A percentile compares a stretch with the other conserved stretches of the same genome.
phyloP scores from a whole-genome alignment of 2,113 vertebrate species.

The Dromaius novaehollandiae region DNA sequence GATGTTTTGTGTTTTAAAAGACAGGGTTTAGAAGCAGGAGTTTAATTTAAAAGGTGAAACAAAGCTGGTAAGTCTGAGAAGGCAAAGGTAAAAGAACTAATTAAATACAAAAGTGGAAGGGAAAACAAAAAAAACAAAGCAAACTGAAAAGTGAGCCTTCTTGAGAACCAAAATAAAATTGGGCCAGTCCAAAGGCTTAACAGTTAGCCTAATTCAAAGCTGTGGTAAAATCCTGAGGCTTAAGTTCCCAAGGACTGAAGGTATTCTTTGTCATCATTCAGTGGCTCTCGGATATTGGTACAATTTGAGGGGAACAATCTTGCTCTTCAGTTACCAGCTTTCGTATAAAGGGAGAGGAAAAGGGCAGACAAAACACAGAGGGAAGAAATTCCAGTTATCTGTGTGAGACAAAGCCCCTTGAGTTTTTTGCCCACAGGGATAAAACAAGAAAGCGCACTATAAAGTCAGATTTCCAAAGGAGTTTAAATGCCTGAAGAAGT shows the following conservation, averaged over 20 bases:
- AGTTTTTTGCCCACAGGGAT: not conserved
- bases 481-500: not conserved
- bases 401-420: not conserved
- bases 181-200: not conserved
- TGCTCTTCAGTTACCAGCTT: not conserved
- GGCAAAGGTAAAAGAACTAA: not conserved
- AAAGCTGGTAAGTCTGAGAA: not conserved
- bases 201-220: not conserved
- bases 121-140: not conserved
- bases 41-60: not conserved
- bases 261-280: not conserved
- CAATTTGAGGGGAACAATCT: not conserved
- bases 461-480: not conserved
- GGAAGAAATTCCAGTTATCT: not conserved
- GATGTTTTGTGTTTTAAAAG: not conserved
- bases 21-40: not conserved
- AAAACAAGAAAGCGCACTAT: not conserved
- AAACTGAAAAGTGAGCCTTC: not conserved
- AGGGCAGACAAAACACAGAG: not conserved
- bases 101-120: not conserved
- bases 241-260: not conserved
- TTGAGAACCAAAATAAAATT: not conserved
- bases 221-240: not conserved
- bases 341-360: not conserved
- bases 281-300: not conserved